A percentile compares a stretch with the other conserved stretches of the same genome.
Evolutionary conservation across 1,140 invertebrate genomes (phyloP).

Genomic region (Sycobia sp.): DNA sequence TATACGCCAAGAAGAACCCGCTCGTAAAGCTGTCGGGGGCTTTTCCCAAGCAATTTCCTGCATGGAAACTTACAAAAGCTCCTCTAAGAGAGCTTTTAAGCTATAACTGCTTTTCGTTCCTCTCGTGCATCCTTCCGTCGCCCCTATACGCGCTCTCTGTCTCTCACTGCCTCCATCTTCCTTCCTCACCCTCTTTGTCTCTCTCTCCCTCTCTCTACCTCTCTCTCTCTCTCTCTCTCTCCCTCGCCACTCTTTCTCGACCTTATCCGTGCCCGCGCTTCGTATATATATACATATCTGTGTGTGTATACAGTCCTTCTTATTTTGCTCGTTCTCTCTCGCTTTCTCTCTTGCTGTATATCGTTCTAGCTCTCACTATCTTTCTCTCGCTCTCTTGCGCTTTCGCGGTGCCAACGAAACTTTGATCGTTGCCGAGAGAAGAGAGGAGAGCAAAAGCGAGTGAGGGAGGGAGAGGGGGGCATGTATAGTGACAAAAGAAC

Average conservation of each 20-base stretch:
- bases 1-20: background rate
- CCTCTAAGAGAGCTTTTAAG: constrained; percentile 30
- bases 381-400: constrained; percentile 7
- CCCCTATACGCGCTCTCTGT: background rate
- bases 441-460: too few species aligned
- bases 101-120: constrained; percentile 29
- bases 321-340: background rate
- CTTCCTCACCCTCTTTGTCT: too few species aligned
- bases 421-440: constrained; percentile 20
- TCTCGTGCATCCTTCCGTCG: background rate
- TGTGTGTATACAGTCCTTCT: too few species aligned
- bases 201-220: too few species aligned
- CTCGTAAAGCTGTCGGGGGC: constrained; percentile 20
- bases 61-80: constrained; percentile 34
- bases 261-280: too few species aligned
- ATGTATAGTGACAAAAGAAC: too few species aligned
- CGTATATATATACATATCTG: too few species aligned
- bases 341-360: background rate
- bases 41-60: constrained; percentile 34
- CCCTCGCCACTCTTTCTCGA: too few species aligned
- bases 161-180: background rate
- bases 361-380: too few species aligned
- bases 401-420: constrained; percentile 13
- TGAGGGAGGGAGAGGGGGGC: background rate
- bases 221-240: too few species aligned